A percentile compares a stretch with the other conserved stretches of the same genome.
These are phyloP conservation scores for Odontocerum albicorne DNA, from an alignment of 2,888 invertebrate genomes.

Conservation along the genomic window DNA sequence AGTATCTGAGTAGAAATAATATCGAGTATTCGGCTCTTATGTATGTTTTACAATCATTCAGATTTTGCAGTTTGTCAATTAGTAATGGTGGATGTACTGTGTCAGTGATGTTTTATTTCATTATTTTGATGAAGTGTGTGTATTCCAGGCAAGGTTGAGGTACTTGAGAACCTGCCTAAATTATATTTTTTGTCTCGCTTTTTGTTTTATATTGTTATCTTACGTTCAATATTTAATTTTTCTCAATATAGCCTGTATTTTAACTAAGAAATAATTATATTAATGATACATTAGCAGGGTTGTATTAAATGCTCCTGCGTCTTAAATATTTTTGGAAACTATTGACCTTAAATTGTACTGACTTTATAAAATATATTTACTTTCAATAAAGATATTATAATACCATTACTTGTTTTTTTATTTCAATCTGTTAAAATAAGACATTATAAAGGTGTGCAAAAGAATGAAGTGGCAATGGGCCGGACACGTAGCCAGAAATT, in stretches of 20 bases:
- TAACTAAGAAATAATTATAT: slow-evolving; percentile 64
- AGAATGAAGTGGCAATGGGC: no score
- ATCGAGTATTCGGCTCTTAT: slow-evolving; percentile 28
- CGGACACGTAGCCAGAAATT: no score
- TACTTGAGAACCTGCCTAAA: slow-evolving; percentile 59
- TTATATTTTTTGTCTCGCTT: slow-evolving; percentile 62
- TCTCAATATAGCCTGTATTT: slow-evolving; percentile 64
- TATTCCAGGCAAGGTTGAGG: slow-evolving; percentile 48
- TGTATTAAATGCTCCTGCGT: slow-evolving; percentile 49
- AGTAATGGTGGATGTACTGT: slow-evolving; percentile 26
- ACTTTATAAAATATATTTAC: slow-evolving; percentile 64
- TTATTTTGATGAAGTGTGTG: slow-evolving; percentile 40
- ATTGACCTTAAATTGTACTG: slow-evolving; percentile 64
- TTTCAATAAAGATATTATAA: slow-evolving; percentile 59
- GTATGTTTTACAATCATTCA: slow-evolving; percentile 32
- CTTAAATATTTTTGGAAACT: slow-evolving; percentile 64
- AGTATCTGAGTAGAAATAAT: slow-evolving; percentile 44
- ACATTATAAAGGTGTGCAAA: no score
- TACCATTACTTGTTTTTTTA: slow-evolving; percentile 21
- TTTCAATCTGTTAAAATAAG: slow-evolving; percentile 4
- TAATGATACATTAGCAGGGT: slow-evolving; percentile 60
- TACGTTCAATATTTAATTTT: slow-evolving; percentile 45
- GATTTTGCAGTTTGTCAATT: slow-evolving; percentile 34
- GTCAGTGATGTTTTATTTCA: slow-evolving; percentile 46
- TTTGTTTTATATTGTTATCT: slow-evolving; percentile 49